These are phyloP conservation scores for Lepidocyrtoides sp. DNA, from an alignment of 2,888 invertebrate species.

Conservation along the genomic window DNA sequence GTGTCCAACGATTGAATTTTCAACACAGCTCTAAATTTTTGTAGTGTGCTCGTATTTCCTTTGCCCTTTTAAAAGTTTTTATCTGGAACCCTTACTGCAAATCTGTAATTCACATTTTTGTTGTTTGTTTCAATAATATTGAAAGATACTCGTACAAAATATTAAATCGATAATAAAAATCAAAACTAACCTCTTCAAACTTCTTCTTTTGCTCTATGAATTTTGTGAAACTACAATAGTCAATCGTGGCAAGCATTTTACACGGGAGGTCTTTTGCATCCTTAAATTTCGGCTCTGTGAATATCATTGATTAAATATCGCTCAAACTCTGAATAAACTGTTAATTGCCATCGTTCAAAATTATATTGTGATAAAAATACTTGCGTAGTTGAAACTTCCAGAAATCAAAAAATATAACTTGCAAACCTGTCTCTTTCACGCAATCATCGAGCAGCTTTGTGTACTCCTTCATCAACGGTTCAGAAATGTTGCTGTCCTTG, in stretches of 20 bases:
- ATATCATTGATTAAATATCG: no score
- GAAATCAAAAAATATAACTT: no score
- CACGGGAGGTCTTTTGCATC: conserved; percentile 66
- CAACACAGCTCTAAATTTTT: no score
- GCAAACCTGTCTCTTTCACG: conserved; percentile 50
- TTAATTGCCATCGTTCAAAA: no score
- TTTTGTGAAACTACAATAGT: conserved; percentile 48
- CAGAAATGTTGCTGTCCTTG: conserved; percentile 54
- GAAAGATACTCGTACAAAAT: not conserved
- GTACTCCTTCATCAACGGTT: conserved; percentile 37
- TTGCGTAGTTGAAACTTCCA: no score
- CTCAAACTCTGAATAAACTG: no score
- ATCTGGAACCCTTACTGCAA: not conserved
- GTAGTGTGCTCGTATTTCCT: no score
- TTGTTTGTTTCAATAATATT: no score
- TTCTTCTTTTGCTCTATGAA: conserved; percentile 36
- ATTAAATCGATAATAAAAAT: not conserved
- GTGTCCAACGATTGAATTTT: no score
- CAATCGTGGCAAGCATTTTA: conserved; percentile 62
- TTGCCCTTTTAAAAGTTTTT: not conserved
- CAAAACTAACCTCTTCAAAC: conserved; percentile 41
- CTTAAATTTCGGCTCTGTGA: conserved; percentile 64
- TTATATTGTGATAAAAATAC: no score
- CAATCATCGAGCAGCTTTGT: conserved; percentile 21
- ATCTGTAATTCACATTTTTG: not conserved